These are phyloP conservation scores for Aselliscus stoliczkanus DNA, from an alignment of 2,797 vertebrate genomes.

Conservation along the genomic window DNA sequence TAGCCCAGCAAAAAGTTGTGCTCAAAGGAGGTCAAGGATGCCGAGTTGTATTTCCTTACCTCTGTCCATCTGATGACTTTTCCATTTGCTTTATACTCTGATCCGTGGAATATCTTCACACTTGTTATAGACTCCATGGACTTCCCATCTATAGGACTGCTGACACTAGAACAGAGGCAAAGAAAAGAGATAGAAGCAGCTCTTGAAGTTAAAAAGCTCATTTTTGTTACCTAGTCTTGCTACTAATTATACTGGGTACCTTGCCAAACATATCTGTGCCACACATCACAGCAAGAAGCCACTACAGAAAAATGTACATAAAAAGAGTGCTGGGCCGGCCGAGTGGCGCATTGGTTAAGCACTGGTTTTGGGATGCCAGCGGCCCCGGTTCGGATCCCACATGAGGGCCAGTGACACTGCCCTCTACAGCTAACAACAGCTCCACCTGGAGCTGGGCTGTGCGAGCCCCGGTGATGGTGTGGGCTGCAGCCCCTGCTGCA, in stretches of 20 bases:
- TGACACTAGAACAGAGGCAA: conserved; percentile 82
- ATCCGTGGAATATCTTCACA: conserved; percentile 98
- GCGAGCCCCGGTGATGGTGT: no score
- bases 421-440: no score
- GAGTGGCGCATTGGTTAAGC: no score
- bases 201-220: background rate
- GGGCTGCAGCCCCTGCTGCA: no score
- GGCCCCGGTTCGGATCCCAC: no score
- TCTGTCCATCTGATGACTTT: conserved; percentile 99
- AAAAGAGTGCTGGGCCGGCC: background rate
- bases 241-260: background rate
- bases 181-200: conserved; percentile 23
- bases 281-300: background rate
- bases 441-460: no score
- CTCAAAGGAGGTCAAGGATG: background rate
- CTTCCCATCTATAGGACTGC: conserved; percentile 97
- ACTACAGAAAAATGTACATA: background rate
- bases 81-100: conserved; percentile 96
- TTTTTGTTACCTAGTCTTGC: background rate
- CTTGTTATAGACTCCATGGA: conserved; percentile 97
- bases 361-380: no score
- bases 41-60: conserved; percentile 79
- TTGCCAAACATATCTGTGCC: background rate
- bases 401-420: no score
- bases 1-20: background rate